Conservation (phyloP, 2,888 invertebrate species). For the Neria commutata region DNA sequence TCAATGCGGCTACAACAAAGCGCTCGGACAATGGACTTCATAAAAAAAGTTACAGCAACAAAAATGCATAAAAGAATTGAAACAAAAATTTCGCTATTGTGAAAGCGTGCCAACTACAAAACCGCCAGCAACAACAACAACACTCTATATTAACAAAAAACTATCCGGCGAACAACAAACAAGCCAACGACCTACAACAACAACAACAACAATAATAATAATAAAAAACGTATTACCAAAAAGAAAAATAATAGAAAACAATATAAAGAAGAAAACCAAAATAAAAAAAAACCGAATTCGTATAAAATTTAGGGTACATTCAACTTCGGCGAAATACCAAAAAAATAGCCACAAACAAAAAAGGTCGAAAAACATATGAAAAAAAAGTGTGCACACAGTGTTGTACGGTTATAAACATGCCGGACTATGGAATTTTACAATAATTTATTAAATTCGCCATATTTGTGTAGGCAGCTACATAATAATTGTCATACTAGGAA, state of each 20-base stretch:
- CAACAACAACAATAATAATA: conserved; percentile 4
- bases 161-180: conserved; percentile 33
- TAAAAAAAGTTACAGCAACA: conserved; percentile 24
- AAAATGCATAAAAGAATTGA: background rate
- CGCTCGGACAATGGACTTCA: no score
- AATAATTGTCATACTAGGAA: no score
- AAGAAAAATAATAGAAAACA: conserved; percentile 9
- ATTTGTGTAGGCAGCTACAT: no score
- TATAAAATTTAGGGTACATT: conserved; percentile 48
- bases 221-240: conserved; percentile 6
- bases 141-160: conserved; percentile 20
- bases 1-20: no score
- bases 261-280: conserved; percentile 28
- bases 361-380: no score
- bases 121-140: conserved; percentile 31
- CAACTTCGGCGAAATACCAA: conserved; percentile 25
- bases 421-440: no score
- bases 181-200: conserved; percentile 48
- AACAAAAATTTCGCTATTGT: no score
- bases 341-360: conserved; percentile 19
- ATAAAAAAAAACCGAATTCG: conserved; percentile 34
- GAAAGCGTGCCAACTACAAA: no score
- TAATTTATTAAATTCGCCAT: no score
- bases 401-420: no score
- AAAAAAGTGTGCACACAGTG: background rate